These are phyloP conservation scores for Zaprionus bogoriensis DNA, from an alignment of 2,888 invertebrate species.

Conservation along the genomic window DNA sequence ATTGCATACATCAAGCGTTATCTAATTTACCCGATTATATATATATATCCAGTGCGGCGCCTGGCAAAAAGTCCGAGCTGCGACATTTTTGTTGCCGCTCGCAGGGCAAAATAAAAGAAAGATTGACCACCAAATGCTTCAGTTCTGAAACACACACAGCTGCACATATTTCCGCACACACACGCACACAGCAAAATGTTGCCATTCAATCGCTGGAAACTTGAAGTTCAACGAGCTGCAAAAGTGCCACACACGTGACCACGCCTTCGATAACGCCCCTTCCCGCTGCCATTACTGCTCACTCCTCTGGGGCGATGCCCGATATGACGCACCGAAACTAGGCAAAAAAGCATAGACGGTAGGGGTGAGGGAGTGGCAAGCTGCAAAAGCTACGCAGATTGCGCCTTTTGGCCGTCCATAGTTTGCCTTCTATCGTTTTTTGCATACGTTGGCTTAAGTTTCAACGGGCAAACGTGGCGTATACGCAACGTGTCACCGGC, in stretches of 20 bases:
- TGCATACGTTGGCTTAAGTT: constrained; percentile 48
- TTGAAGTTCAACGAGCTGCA: constrained; percentile 33
- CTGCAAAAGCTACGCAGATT: constrained; percentile 20
- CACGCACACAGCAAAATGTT: constrained; percentile 1
- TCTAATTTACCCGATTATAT: no score
- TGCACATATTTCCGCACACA: constrained; percentile 12
- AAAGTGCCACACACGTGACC: constrained; percentile 34
- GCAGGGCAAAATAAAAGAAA: constrained; percentile 30
- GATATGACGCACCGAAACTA: constrained; percentile 12
- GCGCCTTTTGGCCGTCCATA: constrained; percentile 9
- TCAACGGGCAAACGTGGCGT: constrained; percentile 31
- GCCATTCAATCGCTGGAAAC: constrained; percentile 29
- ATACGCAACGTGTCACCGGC: constrained; percentile 43
- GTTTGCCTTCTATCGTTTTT: constrained; percentile 32
- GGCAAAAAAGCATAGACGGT: neutral
- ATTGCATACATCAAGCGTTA: no score
- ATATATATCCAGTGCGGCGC: no score
- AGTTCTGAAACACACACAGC: constrained; percentile 17
- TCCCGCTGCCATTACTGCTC: neutral
- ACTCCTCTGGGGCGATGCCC: neutral
- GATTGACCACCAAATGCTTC: constrained; percentile 46
- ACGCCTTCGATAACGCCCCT: constrained; percentile 21
- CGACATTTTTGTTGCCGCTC: constrained; percentile 9
- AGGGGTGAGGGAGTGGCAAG: constrained; percentile 1
- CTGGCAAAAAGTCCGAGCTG: no score